Base-by-base conservation (phyloP, 1,140 invertebrate species). In the Zaprionus capensis region DNA sequence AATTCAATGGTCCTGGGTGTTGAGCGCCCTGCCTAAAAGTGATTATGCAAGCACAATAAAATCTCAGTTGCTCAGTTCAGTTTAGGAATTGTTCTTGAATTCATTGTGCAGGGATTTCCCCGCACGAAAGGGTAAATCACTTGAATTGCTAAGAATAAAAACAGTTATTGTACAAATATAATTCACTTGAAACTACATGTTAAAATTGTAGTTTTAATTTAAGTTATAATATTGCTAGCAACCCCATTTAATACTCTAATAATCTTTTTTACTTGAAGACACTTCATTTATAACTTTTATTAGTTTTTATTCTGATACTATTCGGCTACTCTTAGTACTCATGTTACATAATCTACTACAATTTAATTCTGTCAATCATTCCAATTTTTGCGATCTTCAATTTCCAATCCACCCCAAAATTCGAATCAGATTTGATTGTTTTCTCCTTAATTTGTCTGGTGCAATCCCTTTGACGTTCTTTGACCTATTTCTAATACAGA, bases 41-140 rank as follows among this genome's bases (percentile, higher is more conserved):
- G 76, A 76, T 78, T 78, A 78, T 78, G 55, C 69, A 64, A 78
- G 76, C 72, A 76, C 67, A 78, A 78, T 78, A 78, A 78, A 78
- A 70, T 78, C 72, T 69, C 53, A 69, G 66, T 69, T 74, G 64
- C 56, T 76, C 69, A 63, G 51, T 71, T 71, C 56, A 63, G 51
- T 71, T 71, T 38, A 38, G 72, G 56, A 76, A 63, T 66, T 56
- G 24, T 70, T 38, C 38, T 70, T 31, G 53, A 55, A 57, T 63
- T 70, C 62, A 44, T 62, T 46, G 53, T 46, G 34, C 57, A 36
- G 22, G 17, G 65, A 31, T 55, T 69, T 31, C 28, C 17, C 22
- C n/a, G 9, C 2, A 46, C 31, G 15, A 62, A 62, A 28, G 59
- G 59, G 59, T 51, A 24, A 51, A 51, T 51, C 46, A 51, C n/a